Percentiles rank a stretch among this genome's conserved stretches.
These are phyloP conservation scores for Stenchaetothrips biformis DNA, from an alignment of 2,888 invertebrate species.

Conservation along the genomic window DNA sequence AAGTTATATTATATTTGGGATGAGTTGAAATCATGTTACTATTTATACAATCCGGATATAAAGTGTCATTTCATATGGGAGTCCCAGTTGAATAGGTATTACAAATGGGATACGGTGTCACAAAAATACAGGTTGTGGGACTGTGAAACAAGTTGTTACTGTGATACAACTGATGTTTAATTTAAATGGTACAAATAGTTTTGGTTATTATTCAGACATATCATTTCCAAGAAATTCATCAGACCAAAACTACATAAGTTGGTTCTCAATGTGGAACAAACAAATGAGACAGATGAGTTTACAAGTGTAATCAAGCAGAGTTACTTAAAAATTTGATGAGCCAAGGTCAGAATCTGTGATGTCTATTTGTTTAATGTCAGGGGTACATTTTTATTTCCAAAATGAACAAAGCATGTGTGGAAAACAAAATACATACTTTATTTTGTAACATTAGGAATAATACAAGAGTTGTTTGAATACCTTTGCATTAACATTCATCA, in stretches of 20 bases:
- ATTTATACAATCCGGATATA: neutral
- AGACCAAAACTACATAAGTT: neutral
- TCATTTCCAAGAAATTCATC: neutral
- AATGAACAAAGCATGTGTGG: neutral
- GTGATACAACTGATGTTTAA: neutral
- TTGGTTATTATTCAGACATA: neutral
- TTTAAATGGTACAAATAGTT: neutral
- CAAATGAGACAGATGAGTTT: neutral
- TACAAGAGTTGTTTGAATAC: neutral
- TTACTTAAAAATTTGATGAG: neutral
- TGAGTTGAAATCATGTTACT: neutral
- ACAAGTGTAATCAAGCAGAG: neutral
- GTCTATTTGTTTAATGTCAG: neutral
- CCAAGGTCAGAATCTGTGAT: neutral
- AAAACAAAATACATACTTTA: neutral
- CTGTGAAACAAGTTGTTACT: neutral
- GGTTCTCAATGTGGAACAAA: neutral
- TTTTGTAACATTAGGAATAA: neutral
- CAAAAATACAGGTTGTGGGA: neutral
- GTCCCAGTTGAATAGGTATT: neutral
- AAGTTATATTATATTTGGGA: neutral
- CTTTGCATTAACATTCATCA: too few relatives aligned
- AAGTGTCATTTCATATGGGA: neutral
- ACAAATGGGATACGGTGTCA: neutral
- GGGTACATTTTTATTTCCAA: too few relatives aligned